phyloP scores from a whole-genome alignment of 2,888 invertebrate species.

The Baccha elongata region DNA sequence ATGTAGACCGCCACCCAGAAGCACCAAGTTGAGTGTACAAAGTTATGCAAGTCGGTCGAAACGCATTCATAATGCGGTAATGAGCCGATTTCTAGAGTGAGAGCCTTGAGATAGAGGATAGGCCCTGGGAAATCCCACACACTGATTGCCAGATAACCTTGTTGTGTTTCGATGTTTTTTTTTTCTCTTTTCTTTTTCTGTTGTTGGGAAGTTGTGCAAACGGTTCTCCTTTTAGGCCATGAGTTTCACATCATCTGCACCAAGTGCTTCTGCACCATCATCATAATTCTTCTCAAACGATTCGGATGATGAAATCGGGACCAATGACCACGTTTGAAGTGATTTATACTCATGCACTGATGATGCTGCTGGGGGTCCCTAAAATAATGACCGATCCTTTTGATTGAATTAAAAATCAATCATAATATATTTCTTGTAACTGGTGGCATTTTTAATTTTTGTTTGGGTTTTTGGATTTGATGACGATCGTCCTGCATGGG shows the following conservation, averaged over 20 bases:
- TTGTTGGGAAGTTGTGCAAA: slow-evolving; percentile 19
- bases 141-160: slow-evolving; percentile 47
- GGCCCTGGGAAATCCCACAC: slow-evolving; percentile 64
- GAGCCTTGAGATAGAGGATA: slow-evolving; percentile 46
- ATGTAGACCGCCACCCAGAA: slow-evolving; percentile 71
- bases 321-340: slow-evolving; percentile 56
- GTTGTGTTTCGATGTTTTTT: background rate
- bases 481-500: background rate
- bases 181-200: background rate
- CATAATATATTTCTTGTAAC: slow-evolving; percentile 55
- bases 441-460: slow-evolving; percentile 23
- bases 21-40: slow-evolving; percentile 25
- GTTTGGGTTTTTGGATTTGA: background rate
- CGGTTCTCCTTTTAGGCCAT: slow-evolving; percentile 28
- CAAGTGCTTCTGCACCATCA: slow-evolving; percentile 15
- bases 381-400: slow-evolving; percentile 42
- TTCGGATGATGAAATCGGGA: slow-evolving; percentile 54
- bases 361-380: slow-evolving; percentile 58
- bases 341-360: slow-evolving; percentile 57
- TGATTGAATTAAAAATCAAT: slow-evolving; percentile 60
- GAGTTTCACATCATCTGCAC: slow-evolving; percentile 23
- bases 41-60: slow-evolving; percentile 63
- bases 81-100: slow-evolving; percentile 66
- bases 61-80: slow-evolving; percentile 68
- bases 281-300: slow-evolving; percentile 57